Evolutionary conservation across 2,113 vertebrate genomes (phyloP), one percentile per base, ranked within the genome.

Genomic region (Salminus brasiliensis): DNA sequence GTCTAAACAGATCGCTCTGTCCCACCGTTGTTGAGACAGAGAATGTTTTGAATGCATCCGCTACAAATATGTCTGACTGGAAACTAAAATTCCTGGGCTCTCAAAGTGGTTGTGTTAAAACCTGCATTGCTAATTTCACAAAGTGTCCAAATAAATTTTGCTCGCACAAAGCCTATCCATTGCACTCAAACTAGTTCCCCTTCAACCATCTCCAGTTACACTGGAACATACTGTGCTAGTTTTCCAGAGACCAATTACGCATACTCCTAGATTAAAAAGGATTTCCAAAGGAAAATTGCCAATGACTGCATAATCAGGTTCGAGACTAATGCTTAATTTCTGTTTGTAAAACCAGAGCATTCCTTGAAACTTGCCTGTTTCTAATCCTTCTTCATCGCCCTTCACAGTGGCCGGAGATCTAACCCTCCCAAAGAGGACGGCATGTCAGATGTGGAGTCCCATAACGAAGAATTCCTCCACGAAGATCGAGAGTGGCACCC

Each of bases 401-500:
- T 78, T 81, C 12, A 32, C 84, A 83, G 71, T 41, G 60, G 5
- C 84, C 88, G 82, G 23, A 67, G 49, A 69, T 76, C 82, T 3
- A 49, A 47, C 7, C 25, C 1, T 5, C 25, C 13, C 66, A 32
- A 27, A 55, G 66, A 43, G 10, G 78, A 59, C 25, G 71, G 49
- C 39, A 68, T 45, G 57, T 69, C 68, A 0, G 87, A 90, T 0
- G 78, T 87, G 16, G 78, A 81, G 0, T 73, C 83, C 0, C 39
- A 1, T 12, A 79, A 91, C 47, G 89, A 93, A 81, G 89, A 89
- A 45, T 93, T 94, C 82, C 66, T 91, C 21, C 91, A 92, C 0
- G 90, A 93, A 76, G 86, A 90, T 29, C 83, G 82, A 45, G 55
- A 84, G 73, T 85, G 81, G 59, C 87, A 21, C 76, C 84, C 79